Conservation (phyloP, 2,797 vertebrate species). For the Cirrhinus mrigala region DNA sequence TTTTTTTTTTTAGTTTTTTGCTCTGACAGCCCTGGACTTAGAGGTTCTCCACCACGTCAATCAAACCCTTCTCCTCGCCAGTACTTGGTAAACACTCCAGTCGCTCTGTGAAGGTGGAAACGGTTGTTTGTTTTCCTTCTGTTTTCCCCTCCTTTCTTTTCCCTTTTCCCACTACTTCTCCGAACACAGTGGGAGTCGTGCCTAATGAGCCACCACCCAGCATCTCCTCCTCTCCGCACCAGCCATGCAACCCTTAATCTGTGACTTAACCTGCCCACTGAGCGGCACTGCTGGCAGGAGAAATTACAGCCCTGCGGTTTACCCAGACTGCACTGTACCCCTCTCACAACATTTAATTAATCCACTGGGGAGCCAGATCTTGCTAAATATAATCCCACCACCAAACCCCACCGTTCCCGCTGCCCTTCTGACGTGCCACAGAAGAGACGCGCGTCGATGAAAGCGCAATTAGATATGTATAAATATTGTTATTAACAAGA, state of each 20-base stretch:
- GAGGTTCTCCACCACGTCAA: conserved; percentile 59
- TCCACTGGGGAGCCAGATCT: conserved; percentile 63
- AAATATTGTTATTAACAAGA: conserved; percentile 58
- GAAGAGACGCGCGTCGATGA: conserved; percentile 46
- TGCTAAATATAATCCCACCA: conserved; percentile 64
- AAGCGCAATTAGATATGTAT: conserved; percentile 53
- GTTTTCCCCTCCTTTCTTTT: conserved; percentile 43
- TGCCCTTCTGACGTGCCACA: conserved; percentile 29
- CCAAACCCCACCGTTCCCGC: conserved; percentile 31
- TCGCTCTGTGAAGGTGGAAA: conserved; percentile 16
- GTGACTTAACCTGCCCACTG: conserved; percentile 68
- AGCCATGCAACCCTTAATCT: conserved; percentile 67
- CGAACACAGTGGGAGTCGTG: conserved; percentile 58
- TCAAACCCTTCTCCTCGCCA: conserved; percentile 39
- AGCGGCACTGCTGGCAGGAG: conserved; percentile 60
- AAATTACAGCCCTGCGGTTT: conserved; percentile 66
- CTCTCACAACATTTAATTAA: conserved; percentile 68
- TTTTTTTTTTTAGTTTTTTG: conserved; percentile 34
- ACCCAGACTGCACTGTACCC: conserved; percentile 59
- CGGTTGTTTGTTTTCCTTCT: conserved; percentile 57
- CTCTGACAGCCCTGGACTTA: conserved; percentile 65
- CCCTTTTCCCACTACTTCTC: conserved; percentile 37
- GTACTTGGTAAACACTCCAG: conserved; percentile 49
- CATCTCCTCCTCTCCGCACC: conserved; percentile 57
- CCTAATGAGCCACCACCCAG: conserved; percentile 66